Conservation (phyloP, 2,888 invertebrate genomes). For the Agelastica alni region DNA sequence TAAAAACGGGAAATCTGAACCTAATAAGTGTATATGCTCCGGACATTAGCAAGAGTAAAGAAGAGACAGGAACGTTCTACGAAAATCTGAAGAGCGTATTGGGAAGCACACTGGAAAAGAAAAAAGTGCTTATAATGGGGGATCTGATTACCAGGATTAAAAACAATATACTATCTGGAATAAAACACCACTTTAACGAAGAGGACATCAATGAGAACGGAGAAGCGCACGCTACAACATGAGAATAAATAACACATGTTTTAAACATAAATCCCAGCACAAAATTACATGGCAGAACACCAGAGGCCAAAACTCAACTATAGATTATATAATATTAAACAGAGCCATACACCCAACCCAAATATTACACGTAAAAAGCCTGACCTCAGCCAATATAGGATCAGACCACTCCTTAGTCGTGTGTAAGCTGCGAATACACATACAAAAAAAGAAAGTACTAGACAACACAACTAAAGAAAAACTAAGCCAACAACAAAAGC, state of each 20-base stretch:
- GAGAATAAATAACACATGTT: too few relatives aligned
- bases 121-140: background rate
- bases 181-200: too few relatives aligned
- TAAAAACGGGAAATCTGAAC: background rate
- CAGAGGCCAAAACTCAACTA: too few relatives aligned
- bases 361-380: background rate
- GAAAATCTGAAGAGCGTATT: background rate
- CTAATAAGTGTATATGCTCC: background rate
- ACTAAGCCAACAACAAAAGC: background rate
- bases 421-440: too few relatives aligned
- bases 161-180: too few relatives aligned
- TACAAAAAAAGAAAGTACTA: background rate
- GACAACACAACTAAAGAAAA: background rate
- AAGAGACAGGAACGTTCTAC: background rate
- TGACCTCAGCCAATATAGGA: background rate
- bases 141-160: background rate
- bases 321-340: background rate
- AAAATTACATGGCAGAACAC: too few relatives aligned
- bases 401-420: background rate
- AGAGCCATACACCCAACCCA: background rate
- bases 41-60: background rate
- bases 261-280: too few relatives aligned
- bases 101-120: too few relatives aligned
- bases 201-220: background rate
- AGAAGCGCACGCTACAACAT: background rate